Percentiles rank a stretch among this genome's conserved stretches.
phyloP scores from a whole-genome alignment of 2,888 invertebrate species.

The Sesia apiformis region DNA sequence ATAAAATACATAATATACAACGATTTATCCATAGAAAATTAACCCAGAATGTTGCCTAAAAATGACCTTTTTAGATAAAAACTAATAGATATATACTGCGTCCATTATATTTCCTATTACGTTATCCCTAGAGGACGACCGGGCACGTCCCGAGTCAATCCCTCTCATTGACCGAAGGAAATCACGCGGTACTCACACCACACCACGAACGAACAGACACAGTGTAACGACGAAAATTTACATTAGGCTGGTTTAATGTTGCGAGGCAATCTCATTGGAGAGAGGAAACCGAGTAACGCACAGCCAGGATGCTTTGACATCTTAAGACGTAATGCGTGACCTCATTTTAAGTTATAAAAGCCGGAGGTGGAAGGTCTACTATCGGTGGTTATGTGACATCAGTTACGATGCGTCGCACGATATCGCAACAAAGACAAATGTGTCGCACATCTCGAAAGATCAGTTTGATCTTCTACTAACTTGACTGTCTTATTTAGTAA shows the following conservation, averaged over 20 bases:
- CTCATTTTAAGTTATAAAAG: not conserved
- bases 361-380: slow-evolving; percentile 18
- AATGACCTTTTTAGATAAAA: slow-evolving; percentile 15
- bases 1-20: too few relatives aligned
- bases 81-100: slow-evolving; percentile 25
- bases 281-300: slow-evolving; percentile 46
- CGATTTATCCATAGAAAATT: too few relatives aligned
- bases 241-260: slow-evolving; percentile 69
- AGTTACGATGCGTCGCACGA: slow-evolving; percentile 51
- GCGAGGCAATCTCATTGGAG: slow-evolving; percentile 66
- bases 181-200: slow-evolving; percentile 38
- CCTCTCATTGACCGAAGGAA: slow-evolving; percentile 41
- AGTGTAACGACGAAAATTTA: slow-evolving; percentile 62
- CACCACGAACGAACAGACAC: slow-evolving; percentile 39
- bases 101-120: slow-evolving; percentile 15
- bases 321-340: slow-evolving; percentile 9
- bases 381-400: slow-evolving; percentile 38
- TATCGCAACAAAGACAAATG: slow-evolving; percentile 64
- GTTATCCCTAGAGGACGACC: slow-evolving; percentile 21
- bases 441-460: slow-evolving; percentile 40
- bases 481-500: slow-evolving; percentile 48
- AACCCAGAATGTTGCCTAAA: not conserved
- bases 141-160: slow-evolving; percentile 17
- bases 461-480: slow-evolving; percentile 35
- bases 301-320: slow-evolving; percentile 38